Evolutionary conservation across 1,140 invertebrate genomes (phyloP).

Genomic region (Eurosta solidaginis): DNA sequence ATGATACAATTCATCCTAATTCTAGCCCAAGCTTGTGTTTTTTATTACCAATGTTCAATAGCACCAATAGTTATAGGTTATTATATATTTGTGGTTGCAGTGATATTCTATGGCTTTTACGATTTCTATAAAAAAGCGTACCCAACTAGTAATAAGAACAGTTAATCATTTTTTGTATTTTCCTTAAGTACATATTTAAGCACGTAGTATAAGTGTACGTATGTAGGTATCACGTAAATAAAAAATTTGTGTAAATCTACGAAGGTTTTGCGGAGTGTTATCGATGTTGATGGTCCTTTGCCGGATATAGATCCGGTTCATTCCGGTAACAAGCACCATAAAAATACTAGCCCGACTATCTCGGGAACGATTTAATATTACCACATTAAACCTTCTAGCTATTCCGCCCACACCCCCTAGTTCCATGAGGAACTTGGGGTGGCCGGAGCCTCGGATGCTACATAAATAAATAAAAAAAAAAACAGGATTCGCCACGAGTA

Average conservation of each 20-base stretch:
- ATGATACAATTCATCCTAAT: conserved; percentile 70
- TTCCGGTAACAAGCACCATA: too few species aligned
- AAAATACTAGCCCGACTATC: too few species aligned
- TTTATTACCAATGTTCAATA: conserved; percentile 35
- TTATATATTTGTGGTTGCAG: conserved; percentile 64
- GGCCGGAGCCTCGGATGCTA: too few species aligned
- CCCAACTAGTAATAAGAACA: neutral
- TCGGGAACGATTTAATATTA: too few species aligned
- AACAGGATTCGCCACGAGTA: too few species aligned
- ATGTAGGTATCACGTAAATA: neutral
- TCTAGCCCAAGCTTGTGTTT: conserved; percentile 60
- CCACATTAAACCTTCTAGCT: too few species aligned
- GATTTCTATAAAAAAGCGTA: conserved; percentile 70
- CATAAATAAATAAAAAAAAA: too few species aligned
- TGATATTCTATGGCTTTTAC: conserved; percentile 74
- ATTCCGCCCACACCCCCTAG: too few species aligned
- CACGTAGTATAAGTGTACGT: neutral
- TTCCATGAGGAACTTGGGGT: too few species aligned
- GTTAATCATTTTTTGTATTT: neutral
- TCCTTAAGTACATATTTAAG: neutral
- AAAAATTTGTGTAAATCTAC: neutral
- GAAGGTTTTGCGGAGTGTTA: too few species aligned
- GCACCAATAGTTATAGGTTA: conserved; percentile 56
- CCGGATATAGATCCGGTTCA: too few species aligned
- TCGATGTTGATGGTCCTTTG: too few species aligned